phyloP scores from a whole-genome alignment of 2,888 invertebrate species.

The Drosophila monieri region DNA sequence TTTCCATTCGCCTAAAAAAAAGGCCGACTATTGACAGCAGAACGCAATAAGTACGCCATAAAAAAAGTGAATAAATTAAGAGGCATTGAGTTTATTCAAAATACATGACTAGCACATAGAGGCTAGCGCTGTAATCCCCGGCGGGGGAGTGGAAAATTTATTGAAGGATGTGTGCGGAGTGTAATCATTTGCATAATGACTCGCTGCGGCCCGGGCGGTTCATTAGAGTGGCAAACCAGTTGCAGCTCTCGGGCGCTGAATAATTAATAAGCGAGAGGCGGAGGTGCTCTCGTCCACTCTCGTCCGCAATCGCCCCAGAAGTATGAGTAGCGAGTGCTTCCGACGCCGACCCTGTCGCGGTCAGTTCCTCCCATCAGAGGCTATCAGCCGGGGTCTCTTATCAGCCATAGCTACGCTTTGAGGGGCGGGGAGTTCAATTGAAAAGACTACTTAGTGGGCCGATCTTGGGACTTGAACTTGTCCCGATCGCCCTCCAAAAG shows the following conservation, averaged over 20 bases:
- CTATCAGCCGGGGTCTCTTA: slow-evolving; percentile 10
- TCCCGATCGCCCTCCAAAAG: not conserved
- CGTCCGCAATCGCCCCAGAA: not conserved
- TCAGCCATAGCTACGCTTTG: slow-evolving; percentile 17
- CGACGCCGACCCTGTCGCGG: slow-evolving; percentile 26
- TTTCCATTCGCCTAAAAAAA: not conserved
- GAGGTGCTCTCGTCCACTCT: not conserved
- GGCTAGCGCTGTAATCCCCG: not conserved
- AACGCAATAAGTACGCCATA: slow-evolving; percentile 13
- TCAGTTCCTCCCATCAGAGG: slow-evolving; percentile 14
- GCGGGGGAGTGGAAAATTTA: slow-evolving; percentile 35
- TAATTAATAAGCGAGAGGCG: slow-evolving; percentile 7
- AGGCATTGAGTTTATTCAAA: slow-evolving; percentile 25
- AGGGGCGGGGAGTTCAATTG: not conserved
- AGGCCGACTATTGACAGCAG: slow-evolving; percentile 14
- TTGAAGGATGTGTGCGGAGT: slow-evolving; percentile 34
- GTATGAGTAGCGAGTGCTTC: not conserved
- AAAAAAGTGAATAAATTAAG: slow-evolving; percentile 28
- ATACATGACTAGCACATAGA: slow-evolving; percentile 14
- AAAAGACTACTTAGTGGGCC: not conserved
- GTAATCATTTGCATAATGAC: slow-evolving; percentile 41
- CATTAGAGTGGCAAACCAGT: slow-evolving; percentile 44
- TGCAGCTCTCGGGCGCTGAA: slow-evolving; percentile 17
- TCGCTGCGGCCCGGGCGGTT: slow-evolving; percentile 29
- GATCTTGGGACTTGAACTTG: not conserved